Base-by-base conservation (phyloP, 2,888 invertebrate genomes). In the Scaptomyza cyrtandrae region DNA sequence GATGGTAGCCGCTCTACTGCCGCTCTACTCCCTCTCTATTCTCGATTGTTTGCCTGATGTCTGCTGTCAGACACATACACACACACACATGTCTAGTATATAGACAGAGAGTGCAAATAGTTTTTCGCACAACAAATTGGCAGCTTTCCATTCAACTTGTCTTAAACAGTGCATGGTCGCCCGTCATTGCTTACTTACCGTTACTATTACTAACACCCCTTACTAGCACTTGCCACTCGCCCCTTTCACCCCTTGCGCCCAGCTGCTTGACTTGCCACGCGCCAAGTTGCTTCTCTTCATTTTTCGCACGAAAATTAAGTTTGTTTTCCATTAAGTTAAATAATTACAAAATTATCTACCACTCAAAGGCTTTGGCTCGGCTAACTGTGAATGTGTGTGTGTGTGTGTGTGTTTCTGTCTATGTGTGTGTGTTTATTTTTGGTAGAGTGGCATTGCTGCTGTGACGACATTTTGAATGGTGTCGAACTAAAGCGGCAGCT, bases 321-420 rank as follows among this genome's bases (percentile, higher is more conserved):
- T 88, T 86, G 82, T 80, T 87, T 86, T 88, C 89, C 86, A 86
- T 86, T 86, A 88, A 87, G 89, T 88, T 86, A 86, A 86, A 89
- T 86, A 86, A 86, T 88, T 84, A 81, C 85, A 81, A 86, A 85
- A 86, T 88, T 88, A 88, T 88, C 85, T 70, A 65, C 68, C 83
- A 59, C 81, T 79, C 76, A 86, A 80, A 88, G 78, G 63, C 56
- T 75, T 55, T 62, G 14, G 29, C 33, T 39, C 24, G 39, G 49
- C 37, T 16, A 43, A 19, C 37, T 53, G 43, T 31, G 45, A 41
- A 16, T 35, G 31, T 13, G 27, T 53, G 9, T 35, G 11, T 39
- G 33, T 35, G 13, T 24, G 24, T 24, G 24, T 24, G 24, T 24
- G 24, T 24, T 24, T 24, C 24, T 24, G 24, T 24, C 24, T 24